A percentile compares a stretch with the other conserved stretches of the same genome.
phyloP scores from a whole-genome alignment of 2,888 invertebrate species.

The Polylopha cassiicola region DNA sequence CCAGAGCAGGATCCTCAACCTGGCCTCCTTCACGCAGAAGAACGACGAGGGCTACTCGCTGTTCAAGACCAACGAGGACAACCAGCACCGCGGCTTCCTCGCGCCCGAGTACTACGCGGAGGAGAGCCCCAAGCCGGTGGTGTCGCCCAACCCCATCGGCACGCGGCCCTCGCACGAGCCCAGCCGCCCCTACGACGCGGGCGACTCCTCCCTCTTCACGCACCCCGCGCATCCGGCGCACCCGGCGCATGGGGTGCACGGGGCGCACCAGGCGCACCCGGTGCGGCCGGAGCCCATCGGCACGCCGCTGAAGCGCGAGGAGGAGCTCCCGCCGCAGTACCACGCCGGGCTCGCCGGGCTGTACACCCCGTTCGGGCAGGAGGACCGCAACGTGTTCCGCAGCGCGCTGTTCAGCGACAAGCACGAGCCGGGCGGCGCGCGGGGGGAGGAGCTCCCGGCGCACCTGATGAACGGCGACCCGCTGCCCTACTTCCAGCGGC shows the following conservation, averaged over 20 bases:
- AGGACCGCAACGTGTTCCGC: constrained; percentile 60
- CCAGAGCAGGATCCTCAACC: constrained; percentile 56
- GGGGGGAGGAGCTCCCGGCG: constrained; percentile 32
- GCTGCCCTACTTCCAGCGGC: constrained; percentile 63
- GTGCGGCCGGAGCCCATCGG: constrained; percentile 30
- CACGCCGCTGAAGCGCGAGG: constrained; percentile 41
- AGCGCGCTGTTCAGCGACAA: constrained; percentile 62
- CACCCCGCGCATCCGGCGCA: too few species aligned
- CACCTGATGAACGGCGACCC: constrained; percentile 54
- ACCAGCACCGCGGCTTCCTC: constrained; percentile 48
- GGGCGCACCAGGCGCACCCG: constrained; percentile 39
- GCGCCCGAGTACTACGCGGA: constrained; percentile 54
- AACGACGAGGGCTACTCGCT: constrained; percentile 69
- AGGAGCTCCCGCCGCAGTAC: too few species aligned
- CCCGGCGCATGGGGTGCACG: constrained; percentile 49
- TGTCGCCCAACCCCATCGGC: constrained; percentile 66
- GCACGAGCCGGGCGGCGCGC: constrained; percentile 29
- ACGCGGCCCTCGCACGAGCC: constrained; percentile 47
- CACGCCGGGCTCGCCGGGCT: constrained; percentile 34
- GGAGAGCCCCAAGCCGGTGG: constrained; percentile 48
- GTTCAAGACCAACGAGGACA: constrained; percentile 57
- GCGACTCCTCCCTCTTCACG: constrained; percentile 52
- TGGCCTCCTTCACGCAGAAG: constrained; percentile 67
- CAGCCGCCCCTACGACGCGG: constrained; percentile 38
- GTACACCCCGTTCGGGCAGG: constrained; percentile 65